Conservation (phyloP, 2,888 invertebrate genomes). For the Hypena proboscidalis region DNA sequence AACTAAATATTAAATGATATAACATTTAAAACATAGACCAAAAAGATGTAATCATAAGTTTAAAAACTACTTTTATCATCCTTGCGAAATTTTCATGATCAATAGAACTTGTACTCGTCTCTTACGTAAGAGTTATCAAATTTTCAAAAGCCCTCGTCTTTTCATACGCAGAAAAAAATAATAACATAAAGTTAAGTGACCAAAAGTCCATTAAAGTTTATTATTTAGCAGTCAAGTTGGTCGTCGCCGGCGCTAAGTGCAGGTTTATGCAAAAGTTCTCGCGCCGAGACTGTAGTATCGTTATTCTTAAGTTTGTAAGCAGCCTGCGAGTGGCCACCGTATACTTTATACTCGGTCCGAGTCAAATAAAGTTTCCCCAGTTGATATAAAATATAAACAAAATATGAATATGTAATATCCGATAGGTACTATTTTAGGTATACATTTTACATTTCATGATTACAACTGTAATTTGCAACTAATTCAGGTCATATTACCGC, state of each 20-base stretch:
- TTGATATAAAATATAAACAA: constrained; percentile 28
- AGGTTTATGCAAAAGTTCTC: constrained; percentile 53
- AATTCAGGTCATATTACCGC: no score
- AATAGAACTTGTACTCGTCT: constrained; percentile 31
- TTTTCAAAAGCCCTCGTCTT: constrained; percentile 28
- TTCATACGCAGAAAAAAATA: constrained; percentile 27
- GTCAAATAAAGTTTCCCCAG: constrained; percentile 39
- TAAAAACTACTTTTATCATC: not conserved
- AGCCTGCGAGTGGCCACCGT: constrained; percentile 49
- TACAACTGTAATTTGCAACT: no score
- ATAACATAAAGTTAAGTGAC: constrained; percentile 43
- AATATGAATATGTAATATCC: no score
- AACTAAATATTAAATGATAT: no score
- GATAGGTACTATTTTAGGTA: no score
- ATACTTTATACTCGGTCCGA: constrained; percentile 22
- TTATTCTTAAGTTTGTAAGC: constrained; percentile 55
- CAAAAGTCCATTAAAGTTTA: constrained; percentile 50
- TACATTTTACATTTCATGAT: no score
- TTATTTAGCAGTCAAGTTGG: constrained; percentile 50
- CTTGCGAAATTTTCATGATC: constrained; percentile 32
- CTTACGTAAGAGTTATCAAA: constrained; percentile 34
- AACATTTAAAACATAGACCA: no score
- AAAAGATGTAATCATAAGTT: not conserved
- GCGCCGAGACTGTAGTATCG: constrained; percentile 50
- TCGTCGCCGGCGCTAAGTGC: constrained; percentile 46